A percentile compares a stretch with the other conserved stretches of the same genome.
phyloP scores from a whole-genome alignment of 2,888 invertebrate genomes.

The Cepaea hortensis region DNA sequence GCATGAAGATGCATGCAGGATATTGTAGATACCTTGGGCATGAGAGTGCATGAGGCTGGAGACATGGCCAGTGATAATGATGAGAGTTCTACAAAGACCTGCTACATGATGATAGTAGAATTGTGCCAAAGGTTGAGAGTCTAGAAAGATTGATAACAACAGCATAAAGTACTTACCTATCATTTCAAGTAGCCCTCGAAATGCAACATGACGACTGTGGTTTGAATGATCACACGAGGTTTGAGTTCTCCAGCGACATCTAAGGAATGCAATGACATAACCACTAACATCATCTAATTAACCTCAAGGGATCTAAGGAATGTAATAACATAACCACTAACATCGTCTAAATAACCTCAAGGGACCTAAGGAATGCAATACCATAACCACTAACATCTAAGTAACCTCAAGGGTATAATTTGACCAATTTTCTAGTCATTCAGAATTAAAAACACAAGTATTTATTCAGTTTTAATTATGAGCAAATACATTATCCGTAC shows the following conservation, averaged over 20 bases:
- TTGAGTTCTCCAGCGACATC: conserved; percentile 68
- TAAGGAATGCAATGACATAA: conserved; percentile 35
- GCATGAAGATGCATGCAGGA: too few species aligned
- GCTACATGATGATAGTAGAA: too few species aligned
- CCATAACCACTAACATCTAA: neutral
- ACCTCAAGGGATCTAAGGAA: too few species aligned
- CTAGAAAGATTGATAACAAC: neutral
- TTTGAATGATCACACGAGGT: conserved; percentile 60
- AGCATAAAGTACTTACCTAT: conserved; percentile 39
- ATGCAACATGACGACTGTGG: conserved; percentile 69
- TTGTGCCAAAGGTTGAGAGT: too few species aligned
- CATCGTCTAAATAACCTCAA: too few species aligned
- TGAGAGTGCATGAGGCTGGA: too few species aligned
- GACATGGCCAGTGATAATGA: too few species aligned
- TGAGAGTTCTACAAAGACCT: too few species aligned
- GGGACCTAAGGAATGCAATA: too few species aligned
- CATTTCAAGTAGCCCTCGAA: conserved; percentile 66
- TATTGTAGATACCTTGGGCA: too few species aligned
- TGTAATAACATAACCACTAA: too few species aligned
- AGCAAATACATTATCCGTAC: conserved; percentile 50
- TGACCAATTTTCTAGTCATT: neutral
- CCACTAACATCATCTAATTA: too few species aligned
- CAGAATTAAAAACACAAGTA: neutral
- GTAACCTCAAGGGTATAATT: neutral
- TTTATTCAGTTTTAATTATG: neutral